A percentile compares a stretch with the other conserved stretches of the same genome.
Conservation (phyloP, 2,797 vertebrate genomes). For the Sarcoramphus papa region DNA sequence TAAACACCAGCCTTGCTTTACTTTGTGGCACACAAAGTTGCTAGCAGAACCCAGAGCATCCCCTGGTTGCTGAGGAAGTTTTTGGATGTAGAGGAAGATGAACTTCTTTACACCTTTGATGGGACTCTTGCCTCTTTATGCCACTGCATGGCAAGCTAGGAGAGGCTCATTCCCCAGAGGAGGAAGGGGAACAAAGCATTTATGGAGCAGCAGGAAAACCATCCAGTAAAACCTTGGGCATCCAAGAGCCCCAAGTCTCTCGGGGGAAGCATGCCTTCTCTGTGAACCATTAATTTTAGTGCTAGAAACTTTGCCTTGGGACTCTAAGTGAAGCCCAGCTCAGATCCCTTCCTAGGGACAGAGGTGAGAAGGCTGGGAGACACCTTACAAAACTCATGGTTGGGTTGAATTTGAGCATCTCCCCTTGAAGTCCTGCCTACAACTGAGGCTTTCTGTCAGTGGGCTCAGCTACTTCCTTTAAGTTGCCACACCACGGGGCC, state of each 20-base stretch:
- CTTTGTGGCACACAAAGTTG: neutral
- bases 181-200: neutral
- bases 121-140: neutral
- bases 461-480: neutral
- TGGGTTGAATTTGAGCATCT: neutral
- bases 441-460: neutral
- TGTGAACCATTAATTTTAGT: neutral
- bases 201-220: neutral
- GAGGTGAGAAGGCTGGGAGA: neutral
- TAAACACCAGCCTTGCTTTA: neutral
- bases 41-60: neutral
- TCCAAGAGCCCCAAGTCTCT: neutral
- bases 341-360: neutral
- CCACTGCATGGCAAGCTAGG: neutral
- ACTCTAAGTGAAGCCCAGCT: neutral
- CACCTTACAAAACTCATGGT: neutral
- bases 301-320: neutral
- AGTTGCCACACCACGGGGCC: rapidly evolving
- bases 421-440: neutral
- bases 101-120: neutral
- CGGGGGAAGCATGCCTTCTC: neutral
- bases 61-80: neutral
- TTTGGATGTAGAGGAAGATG: neutral
- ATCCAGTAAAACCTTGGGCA: neutral
- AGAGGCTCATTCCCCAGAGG: neutral